Evolutionary conservation across 1,140 invertebrate species (phyloP), one percentile per base, ranked within the genome.

Genomic region (Trachelipus rathkii): DNA sequence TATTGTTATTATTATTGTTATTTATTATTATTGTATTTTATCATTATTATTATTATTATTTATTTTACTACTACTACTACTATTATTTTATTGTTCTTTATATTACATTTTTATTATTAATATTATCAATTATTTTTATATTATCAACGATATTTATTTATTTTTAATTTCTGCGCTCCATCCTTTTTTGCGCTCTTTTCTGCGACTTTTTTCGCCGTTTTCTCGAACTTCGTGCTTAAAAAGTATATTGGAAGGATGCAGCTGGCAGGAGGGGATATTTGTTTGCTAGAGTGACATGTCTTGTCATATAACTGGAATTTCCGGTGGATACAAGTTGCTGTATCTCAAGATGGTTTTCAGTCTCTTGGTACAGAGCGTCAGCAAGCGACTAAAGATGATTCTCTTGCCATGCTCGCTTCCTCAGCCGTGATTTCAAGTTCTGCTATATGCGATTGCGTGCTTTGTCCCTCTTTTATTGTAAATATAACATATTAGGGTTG

Each of bases 221-320:
- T 77, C 75, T 72, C 75, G 71, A 45, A 67, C 78, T 50, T 81
- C 79, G 68, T 77, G 79, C 46, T 77, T 78, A 69, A 81, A 81
- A 44, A 81, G 90, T 7, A 98, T 92, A 86, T 97, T 98, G 46
- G 94, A 94, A 21, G 95, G 95, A 86, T 98, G 97, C 95, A 83
- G 97, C 95, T 5, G 95, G 95, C 8, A 98, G 86, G 82, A 95
- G 92, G 0, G 95, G 95, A 86, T 93, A 97, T 79, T 91, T 89
- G 82, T 93, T 90, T 68, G 95, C 90, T 83, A 93, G 93, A 84
- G 95, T 93, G 71, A 96, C 92, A 83, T 96, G 95, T 0, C 92
- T 89, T 24, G 94, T 93, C 69, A 93, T 90, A 87, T 95, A 97
- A 8, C 95, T 95, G 82, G 94, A 91, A 0, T 91, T 88, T 0